These are phyloP conservation scores for Leucophenga maculata DNA, from an alignment of 2,888 invertebrate genomes.

Conservation along the genomic window DNA sequence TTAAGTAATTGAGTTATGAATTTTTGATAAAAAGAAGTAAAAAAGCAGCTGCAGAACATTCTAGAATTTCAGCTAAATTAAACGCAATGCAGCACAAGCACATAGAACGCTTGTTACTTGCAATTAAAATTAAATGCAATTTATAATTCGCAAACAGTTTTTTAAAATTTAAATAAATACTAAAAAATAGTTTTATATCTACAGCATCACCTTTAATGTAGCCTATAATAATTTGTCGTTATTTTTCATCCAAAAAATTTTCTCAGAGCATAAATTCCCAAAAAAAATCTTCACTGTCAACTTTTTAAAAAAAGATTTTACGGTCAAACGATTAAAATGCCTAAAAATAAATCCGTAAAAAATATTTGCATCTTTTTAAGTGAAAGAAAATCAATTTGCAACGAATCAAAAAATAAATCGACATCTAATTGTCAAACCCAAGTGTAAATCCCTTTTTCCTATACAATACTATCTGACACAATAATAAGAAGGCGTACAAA, in stretches of 20 bases:
- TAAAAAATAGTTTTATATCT: too few relatives aligned
- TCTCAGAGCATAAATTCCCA: too few relatives aligned
- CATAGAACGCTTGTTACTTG: too few relatives aligned
- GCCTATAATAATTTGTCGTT: too few relatives aligned
- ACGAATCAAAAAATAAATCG: constrained; percentile 14
- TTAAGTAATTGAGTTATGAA: constrained; percentile 30
- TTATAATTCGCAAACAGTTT: too few relatives aligned
- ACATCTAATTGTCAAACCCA: constrained; percentile 27
- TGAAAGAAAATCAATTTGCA: constrained; percentile 8
- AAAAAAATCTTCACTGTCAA: background rate
- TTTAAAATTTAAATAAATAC: too few relatives aligned
- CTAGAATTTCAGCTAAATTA: too few relatives aligned
- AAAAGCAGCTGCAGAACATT: too few relatives aligned
- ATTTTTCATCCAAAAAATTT: too few relatives aligned
- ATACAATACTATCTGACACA: constrained; percentile 9
- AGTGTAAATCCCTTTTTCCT: constrained; percentile 20
- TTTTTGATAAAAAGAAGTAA: constrained; percentile 9
- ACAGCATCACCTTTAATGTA: too few relatives aligned
- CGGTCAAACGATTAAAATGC: constrained; percentile 24
- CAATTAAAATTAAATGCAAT: too few relatives aligned
- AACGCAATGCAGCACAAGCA: too few relatives aligned
- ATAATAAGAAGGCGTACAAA: background rate
- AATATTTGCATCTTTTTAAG: background rate
- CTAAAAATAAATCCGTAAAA: background rate
- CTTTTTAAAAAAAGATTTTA: constrained; percentile 26